A percentile compares a stretch with the other conserved stretches of the same genome.
phyloP scores from a whole-genome alignment of 2,797 vertebrate genomes.

The Adrianichthys oophorus region DNA sequence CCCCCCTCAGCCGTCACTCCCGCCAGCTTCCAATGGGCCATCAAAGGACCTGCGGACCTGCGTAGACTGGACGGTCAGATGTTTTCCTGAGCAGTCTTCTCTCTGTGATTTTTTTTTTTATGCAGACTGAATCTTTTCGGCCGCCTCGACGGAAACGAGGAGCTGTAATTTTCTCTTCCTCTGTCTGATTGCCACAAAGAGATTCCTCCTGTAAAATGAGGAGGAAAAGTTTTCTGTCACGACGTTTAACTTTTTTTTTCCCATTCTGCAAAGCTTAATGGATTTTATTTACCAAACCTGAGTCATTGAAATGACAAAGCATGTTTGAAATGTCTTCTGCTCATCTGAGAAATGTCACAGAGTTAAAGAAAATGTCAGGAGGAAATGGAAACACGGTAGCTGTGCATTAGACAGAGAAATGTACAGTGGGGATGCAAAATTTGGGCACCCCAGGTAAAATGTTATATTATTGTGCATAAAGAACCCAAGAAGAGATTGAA shows the following conservation, averaged over 20 bases:
- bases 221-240: slow-evolving; percentile 12
- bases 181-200: slow-evolving; percentile 9
- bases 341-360: not conserved
- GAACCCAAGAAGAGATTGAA: too few relatives aligned
- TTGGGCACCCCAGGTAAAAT: too few relatives aligned
- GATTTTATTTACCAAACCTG: slow-evolving; percentile 14
- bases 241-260: slow-evolving; percentile 4
- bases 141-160: slow-evolving; percentile 27
- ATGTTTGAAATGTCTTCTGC: slow-evolving; percentile 5
- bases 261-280: slow-evolving; percentile 16
- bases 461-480: too few relatives aligned
- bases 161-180: slow-evolving; percentile 19
- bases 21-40: slow-evolving; percentile 90
- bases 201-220: not conserved
- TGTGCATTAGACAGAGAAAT: slow-evolving; percentile 1
- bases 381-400: not conserved
- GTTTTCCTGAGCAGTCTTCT: not conserved
- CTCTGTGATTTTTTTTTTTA: slow-evolving; percentile 9
- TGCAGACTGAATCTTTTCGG: slow-evolving; percentile 36
- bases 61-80: slow-evolving; percentile 94
- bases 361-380: slow-evolving; percentile 27
- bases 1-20: slow-evolving; percentile 83
- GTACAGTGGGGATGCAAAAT: too few relatives aligned
- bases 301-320: slow-evolving; percentile 8
- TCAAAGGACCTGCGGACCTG: slow-evolving; percentile 88